phyloP scores from a whole-genome alignment of 2,888 invertebrate species.

The Sympetrum striolatum region DNA sequence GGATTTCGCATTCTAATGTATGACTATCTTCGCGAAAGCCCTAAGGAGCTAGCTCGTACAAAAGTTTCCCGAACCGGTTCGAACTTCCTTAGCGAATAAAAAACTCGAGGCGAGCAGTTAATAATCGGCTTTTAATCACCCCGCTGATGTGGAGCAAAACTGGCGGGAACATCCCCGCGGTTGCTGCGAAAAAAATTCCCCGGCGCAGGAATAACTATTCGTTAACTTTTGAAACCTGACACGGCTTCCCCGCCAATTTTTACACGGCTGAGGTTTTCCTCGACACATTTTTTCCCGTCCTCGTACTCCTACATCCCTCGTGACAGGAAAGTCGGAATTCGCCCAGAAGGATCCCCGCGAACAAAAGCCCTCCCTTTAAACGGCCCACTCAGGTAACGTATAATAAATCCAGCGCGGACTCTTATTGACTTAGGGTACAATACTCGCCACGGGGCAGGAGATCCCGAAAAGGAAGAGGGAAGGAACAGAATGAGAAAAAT shows the following conservation, averaged over 20 bases:
- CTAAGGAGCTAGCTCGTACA: no score
- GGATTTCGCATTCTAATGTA: no score
- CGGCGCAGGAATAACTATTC: neutral
- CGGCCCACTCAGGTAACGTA: neutral
- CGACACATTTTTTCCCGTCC: neutral
- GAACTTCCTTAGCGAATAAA: no score
- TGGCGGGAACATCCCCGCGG: neutral
- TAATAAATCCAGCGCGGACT: neutral
- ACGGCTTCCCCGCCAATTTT: neutral
- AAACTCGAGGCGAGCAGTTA: no score
- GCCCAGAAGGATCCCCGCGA: neutral
- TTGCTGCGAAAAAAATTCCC: neutral
- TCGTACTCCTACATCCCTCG: no score
- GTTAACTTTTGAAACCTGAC: neutral
- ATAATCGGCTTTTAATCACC: no score
- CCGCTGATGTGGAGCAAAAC: no score
- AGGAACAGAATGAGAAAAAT: neutral
- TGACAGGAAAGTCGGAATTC: no score
- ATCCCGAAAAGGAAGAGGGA: neutral
- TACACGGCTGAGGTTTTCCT: neutral
- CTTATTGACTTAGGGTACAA: neutral
- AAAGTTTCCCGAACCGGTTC: no score
- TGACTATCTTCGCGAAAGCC: no score
- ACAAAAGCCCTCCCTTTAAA: neutral
- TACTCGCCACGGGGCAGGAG: neutral